These are phyloP conservation scores for Eidolon helvum DNA, from an alignment of 2,113 vertebrate species.

Conservation along the genomic window DNA sequence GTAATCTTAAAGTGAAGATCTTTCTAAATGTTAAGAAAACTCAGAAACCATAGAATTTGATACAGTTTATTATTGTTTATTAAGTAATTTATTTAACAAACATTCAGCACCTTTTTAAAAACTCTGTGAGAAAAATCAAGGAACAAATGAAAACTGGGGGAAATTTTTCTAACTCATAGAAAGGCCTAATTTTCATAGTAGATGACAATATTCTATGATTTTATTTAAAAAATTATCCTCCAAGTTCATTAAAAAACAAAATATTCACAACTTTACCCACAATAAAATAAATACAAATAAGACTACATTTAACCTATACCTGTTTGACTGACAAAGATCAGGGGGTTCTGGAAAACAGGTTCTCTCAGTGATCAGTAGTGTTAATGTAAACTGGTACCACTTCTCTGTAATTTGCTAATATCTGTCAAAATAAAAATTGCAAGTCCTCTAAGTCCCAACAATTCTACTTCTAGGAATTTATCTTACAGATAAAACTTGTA, in stretches of 20 bases:
- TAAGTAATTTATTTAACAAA: neutral
- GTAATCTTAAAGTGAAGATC: neutral
- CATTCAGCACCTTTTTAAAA: neutral
- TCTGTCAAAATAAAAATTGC: neutral
- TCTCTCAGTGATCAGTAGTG: neutral
- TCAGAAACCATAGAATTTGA: neutral
- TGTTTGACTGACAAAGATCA: neutral
- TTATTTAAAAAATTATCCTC: neutral
- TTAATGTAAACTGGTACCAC: neutral
- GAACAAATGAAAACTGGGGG: neutral
- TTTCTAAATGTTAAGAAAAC: neutral
- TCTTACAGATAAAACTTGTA: neutral
- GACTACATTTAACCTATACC: neutral
- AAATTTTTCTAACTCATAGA: neutral
- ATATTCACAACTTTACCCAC: neutral
- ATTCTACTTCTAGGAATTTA: neutral
- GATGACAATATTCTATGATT: neutral
- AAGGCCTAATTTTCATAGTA: neutral
- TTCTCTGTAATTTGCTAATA: neutral
- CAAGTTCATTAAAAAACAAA: neutral
- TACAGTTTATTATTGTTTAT: neutral
- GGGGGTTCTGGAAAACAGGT: neutral
- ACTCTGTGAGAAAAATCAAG: neutral
- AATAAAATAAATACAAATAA: neutral
- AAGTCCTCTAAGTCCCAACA: neutral